A percentile compares a stretch with the other conserved stretches of the same genome.
phyloP scores from a whole-genome alignment of 2,888 invertebrate genomes.

The Drymonia ruficornis region DNA sequence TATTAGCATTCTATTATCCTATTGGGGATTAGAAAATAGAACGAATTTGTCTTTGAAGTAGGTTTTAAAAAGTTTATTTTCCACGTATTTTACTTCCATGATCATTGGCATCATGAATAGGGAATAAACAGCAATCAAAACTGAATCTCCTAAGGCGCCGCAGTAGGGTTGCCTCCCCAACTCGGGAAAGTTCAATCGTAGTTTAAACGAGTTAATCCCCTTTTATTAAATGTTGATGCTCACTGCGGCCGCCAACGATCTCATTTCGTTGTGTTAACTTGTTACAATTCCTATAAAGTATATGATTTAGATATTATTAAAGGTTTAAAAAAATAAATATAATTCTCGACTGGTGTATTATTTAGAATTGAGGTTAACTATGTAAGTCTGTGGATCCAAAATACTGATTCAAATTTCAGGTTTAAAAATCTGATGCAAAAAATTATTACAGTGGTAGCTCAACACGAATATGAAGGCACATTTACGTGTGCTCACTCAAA shows the following conservation, averaged over 20 bases:
- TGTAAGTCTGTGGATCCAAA: too few relatives aligned
- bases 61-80: not conserved
- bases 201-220: slow-evolving; percentile 79
- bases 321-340: too few relatives aligned
- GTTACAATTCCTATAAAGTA: slow-evolving; percentile 26
- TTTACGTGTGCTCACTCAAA: slow-evolving; percentile 14
- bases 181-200: slow-evolving; percentile 71
- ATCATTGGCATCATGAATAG: slow-evolving; percentile 29
- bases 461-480: not conserved
- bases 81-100: not conserved
- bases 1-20: too few relatives aligned
- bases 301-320: slow-evolving; percentile 11
- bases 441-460: not conserved
- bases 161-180: slow-evolving; percentile 52
- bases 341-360: too few relatives aligned
- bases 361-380: too few relatives aligned
- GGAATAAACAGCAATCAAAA: slow-evolving; percentile 57
- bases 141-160: slow-evolving; percentile 46
- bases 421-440: slow-evolving; percentile 9
- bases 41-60: not conserved
- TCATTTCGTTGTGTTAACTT: slow-evolving; percentile 57
- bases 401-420: not conserved
- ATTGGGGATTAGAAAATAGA: too few relatives aligned
- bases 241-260: slow-evolving; percentile 57
- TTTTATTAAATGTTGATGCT: slow-evolving; percentile 81